These are phyloP conservation scores for Tridacna crocea DNA, from an alignment of 2,888 invertebrate species.

Conservation along the genomic window DNA sequence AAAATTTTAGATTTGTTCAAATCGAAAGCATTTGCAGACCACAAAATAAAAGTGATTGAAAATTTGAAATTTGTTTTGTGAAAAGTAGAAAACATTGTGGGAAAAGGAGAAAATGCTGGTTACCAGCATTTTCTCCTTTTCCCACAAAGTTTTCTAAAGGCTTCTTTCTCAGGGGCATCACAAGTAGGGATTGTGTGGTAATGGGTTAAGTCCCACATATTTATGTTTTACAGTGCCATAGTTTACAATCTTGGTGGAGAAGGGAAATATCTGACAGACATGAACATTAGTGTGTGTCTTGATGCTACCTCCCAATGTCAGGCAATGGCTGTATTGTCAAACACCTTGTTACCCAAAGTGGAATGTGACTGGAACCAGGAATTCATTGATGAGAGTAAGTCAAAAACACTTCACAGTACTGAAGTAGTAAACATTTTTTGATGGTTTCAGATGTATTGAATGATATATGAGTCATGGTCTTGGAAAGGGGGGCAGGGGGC, in stretches of 20 bases:
- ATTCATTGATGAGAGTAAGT: constrained; percentile 28
- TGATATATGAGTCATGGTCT: neutral
- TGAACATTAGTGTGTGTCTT: constrained; percentile 62
- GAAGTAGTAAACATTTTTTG: neutral
- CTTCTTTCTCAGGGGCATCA: neutral
- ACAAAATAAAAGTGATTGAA: too few species aligned
- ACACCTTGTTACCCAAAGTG: constrained; percentile 43
- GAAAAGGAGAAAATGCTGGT: neutral
- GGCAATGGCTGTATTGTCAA: constrained; percentile 26
- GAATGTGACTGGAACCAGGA: constrained; percentile 53
- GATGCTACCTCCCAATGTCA: constrained; percentile 47
- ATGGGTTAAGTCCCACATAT: neutral
- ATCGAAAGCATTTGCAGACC: too few species aligned
- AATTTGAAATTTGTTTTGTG: too few species aligned
- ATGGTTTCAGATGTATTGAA: neutral
- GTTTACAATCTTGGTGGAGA: constrained; percentile 55
- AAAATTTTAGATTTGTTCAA: too few species aligned
- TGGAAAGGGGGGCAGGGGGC: neutral
- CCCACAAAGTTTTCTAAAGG: neutral
- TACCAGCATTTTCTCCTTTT: neutral
- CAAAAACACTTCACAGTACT: neutral
- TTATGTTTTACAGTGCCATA: constrained; percentile 34
- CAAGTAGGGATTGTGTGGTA: neutral
- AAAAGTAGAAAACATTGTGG: neutral
- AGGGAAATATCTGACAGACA: constrained; percentile 54